Base-by-base conservation (phyloP, 1,140 invertebrate species). In the Drosophila bipectinata region DNA sequence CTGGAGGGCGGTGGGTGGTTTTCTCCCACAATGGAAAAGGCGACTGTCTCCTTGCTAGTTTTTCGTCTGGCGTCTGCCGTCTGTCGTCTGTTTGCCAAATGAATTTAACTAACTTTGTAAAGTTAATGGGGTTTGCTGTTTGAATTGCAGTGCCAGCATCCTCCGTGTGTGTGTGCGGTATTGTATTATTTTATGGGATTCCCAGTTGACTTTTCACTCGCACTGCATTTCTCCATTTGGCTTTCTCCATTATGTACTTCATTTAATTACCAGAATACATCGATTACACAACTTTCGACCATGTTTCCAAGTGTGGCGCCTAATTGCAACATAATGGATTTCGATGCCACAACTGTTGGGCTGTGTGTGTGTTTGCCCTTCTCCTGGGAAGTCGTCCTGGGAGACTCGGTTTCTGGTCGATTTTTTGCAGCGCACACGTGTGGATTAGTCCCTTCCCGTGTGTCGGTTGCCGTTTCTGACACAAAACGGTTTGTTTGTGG, bases 41-140 rank as follows among this genome's bases (percentile, higher is more conserved):
- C 34, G 49, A 53, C 18, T 60, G 64, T 82, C 75, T 83, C 71
- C 56, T 63, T 51, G 58, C 61, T 68, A 60, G 47, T 55, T 74
- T 74, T 77, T 81, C 59, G 77, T 34, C 10, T 34, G 32, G 66
- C 60, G 60, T 63, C 76, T 56, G 61, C 58, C 75, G 72, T 87
- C 76, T 60, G 61, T 62, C 75, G 72, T 87, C 76, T 88, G 84
- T 88, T 89, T 88, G 84, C 84, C 76, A 88, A 88, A 89, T 89
- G 83, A 88, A 89, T 88, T 88, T 88, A 88, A 88, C 83, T 89
- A 88, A 88, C 84, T 88, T 88, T 89, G 79, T 88, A 89, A 89
- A 88, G 84, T 88, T 88, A 88, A 88, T 88, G 79, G 83, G 79
- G 83, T 88, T 88, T 88, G 83, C 83, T 83, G 58, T 87, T 87